These are phyloP conservation scores for Stictocephala bisonia DNA, from an alignment of 2,888 invertebrate species.

Conservation along the genomic window DNA sequence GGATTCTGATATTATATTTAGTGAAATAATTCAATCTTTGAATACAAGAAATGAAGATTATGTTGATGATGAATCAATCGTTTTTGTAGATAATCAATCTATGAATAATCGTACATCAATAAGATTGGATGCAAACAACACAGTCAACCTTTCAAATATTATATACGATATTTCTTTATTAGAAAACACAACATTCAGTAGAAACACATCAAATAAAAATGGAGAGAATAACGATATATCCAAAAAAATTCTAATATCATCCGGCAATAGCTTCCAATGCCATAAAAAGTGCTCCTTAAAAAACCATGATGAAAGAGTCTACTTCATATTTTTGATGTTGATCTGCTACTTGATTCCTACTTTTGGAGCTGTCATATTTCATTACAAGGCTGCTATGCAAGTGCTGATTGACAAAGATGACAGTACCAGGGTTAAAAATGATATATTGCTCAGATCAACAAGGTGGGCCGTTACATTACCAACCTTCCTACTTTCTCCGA, in stretches of 20 bases:
- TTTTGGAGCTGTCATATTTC: not conserved
- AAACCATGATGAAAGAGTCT: slow-evolving; percentile 6
- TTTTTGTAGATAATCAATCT: no score
- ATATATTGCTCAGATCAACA: not conserved
- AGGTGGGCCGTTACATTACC: not conserved
- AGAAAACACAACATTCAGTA: no score
- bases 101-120: no score
- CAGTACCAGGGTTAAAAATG: not conserved
- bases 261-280: not conserved
- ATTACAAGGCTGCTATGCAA: slow-evolving; percentile 3
- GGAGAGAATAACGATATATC: no score
- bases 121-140: no score
- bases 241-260: not conserved
- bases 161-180: no score
- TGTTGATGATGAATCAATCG: no score
- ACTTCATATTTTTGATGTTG: not conserved
- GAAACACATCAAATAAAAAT: no score
- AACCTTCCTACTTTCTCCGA: not conserved
- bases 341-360: not conserved
- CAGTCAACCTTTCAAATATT: no score
- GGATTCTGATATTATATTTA: no score
- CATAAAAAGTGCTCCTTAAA: not conserved
- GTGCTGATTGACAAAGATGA: not conserved
- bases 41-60: no score
- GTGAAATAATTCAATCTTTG: no score